phyloP scores from a whole-genome alignment of 2,888 invertebrate genomes.

The Epsilonema sp. region DNA sequence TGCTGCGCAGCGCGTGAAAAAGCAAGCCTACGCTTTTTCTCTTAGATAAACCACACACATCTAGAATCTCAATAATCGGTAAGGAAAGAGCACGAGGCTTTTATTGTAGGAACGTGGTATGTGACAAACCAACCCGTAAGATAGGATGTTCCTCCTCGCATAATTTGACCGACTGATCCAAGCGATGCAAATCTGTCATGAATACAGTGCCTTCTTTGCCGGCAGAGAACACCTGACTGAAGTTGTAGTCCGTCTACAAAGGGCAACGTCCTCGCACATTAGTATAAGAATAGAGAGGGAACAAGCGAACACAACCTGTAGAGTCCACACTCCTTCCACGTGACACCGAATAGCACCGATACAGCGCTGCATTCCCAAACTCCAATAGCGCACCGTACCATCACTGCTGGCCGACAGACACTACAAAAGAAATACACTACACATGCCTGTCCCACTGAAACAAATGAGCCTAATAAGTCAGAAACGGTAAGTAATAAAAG shows the following conservation, averaged over 20 bases:
- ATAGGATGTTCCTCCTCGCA: conserved; percentile 84
- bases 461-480: not conserved
- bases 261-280: conserved; percentile 12
- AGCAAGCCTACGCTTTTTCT: too few relatives aligned
- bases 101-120: too few relatives aligned
- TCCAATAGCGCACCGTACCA: conserved; percentile 92
- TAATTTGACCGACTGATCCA: conserved; percentile 57
- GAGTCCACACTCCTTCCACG: conserved; percentile 86
- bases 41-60: too few relatives aligned
- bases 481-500: too few relatives aligned
- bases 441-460: conserved; percentile 24
- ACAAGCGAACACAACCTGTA: conserved; percentile 43
- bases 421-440: too few relatives aligned
- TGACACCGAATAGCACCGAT: conserved; percentile 80
- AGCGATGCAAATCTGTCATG: conserved; percentile 68
- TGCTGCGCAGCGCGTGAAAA: too few relatives aligned
- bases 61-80: too few relatives aligned
- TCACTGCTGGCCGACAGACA: conserved; percentile 94
- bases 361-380: conserved; percentile 77
- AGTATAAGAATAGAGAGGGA: too few relatives aligned
- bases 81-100: too few relatives aligned
- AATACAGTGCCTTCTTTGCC: conserved; percentile 77
- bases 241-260: conserved; percentile 70
- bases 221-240: conserved; percentile 79
- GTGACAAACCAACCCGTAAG: conserved; percentile 42